Percentiles rank a stretch among this genome's conserved stretches.
Evolutionary conservation across 2,888 invertebrate genomes (phyloP).

Genomic region (Piscicola geometra): DNA sequence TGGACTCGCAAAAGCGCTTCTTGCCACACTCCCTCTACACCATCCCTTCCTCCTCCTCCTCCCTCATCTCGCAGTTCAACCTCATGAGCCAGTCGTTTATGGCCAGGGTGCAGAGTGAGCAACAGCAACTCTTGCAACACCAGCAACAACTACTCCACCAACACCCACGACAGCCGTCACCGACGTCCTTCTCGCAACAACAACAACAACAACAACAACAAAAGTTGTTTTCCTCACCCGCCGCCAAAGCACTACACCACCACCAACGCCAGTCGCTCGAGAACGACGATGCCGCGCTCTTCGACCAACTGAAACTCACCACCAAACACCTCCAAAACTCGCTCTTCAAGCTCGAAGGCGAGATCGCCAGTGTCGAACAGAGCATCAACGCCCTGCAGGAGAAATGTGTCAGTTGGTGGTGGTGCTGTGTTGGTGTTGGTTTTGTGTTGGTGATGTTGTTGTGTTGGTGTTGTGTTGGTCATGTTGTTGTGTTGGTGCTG

Average conservation of each 20-base stretch:
- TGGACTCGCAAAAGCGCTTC: conserved; percentile 2
- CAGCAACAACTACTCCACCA: background rate
- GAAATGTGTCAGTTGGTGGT: conserved; percentile 29
- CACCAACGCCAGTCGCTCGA: no score
- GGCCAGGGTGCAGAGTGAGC: background rate
- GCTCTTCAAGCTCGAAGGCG: conserved; percentile 21
- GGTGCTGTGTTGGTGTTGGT: no score
- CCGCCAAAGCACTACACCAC: background rate
- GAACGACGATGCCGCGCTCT: background rate
- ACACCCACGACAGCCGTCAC: background rate
- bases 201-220: conserved; percentile 9
- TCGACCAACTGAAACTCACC: background rate
- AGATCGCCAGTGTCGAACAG: conserved; percentile 23
- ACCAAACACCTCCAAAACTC: conserved; percentile 18
- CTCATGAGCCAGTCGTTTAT: background rate
- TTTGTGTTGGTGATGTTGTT: no score
- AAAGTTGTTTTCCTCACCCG: background rate
- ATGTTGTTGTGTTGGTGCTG: no score
- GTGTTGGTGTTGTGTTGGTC: no score
- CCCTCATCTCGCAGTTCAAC: background rate
- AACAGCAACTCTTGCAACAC: background rate
- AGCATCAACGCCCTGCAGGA: conserved; percentile 17
- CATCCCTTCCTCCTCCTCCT: background rate
- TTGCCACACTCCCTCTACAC: background rate
- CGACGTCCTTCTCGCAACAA: background rate